Conservation (phyloP, 2,888 invertebrate genomes). For the Leptopterna dolabrata region DNA sequence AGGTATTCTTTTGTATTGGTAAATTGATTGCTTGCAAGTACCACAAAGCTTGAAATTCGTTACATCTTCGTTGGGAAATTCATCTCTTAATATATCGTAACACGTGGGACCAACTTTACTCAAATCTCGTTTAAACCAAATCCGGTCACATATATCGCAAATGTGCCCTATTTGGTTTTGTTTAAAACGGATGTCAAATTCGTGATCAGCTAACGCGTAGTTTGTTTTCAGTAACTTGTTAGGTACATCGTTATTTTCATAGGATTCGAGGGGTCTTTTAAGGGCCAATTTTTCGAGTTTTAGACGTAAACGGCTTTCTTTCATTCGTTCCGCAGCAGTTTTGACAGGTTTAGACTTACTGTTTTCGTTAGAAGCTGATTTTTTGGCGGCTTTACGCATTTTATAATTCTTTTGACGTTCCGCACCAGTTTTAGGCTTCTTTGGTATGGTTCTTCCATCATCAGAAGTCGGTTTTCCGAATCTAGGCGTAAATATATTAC, state of each 20-base stretch:
- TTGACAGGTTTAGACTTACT: background rate
- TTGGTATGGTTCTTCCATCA: background rate
- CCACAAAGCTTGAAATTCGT: background rate
- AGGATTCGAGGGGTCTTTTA: background rate
- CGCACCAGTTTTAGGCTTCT: too few relatives aligned
- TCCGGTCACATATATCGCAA: constrained; percentile 14
- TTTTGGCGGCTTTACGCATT: too few relatives aligned
- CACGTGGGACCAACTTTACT: background rate
- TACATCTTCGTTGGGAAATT: constrained; percentile 15
- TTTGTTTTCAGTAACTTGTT: background rate
- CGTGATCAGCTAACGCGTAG: too few relatives aligned
- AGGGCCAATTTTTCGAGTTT: background rate
- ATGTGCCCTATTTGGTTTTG: background rate
- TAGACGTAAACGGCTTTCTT: background rate
- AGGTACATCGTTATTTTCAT: background rate
- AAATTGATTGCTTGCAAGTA: constrained; percentile 16
- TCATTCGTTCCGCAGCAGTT: background rate
- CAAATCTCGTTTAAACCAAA: constrained; percentile 13
- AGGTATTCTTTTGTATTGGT: constrained; percentile 4
- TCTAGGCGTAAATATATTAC: too few relatives aligned
- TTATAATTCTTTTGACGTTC: too few relatives aligned
- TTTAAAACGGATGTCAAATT: background rate
- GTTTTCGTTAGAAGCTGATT: too few relatives aligned
- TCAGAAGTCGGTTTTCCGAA: background rate
- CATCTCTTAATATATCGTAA: background rate